Evolutionary conservation across 2,113 vertebrate species (phyloP).

Genomic region (Nymphicus hollandicus): DNA sequence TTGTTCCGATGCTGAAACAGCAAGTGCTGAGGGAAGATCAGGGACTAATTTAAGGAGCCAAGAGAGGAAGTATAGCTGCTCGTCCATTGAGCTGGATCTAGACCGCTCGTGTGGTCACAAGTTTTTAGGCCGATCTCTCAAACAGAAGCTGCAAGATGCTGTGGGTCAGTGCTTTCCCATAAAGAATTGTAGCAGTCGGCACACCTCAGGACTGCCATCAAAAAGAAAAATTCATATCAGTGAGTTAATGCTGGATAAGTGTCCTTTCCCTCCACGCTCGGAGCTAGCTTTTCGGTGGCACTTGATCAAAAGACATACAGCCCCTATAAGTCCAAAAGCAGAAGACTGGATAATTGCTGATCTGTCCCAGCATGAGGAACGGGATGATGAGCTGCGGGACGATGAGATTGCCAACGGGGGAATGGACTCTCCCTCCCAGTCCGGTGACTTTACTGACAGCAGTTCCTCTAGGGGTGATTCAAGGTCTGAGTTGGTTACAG

Average conservation of each 20-base stretch:
- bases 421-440: slow-evolving; percentile 57
- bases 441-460: slow-evolving; percentile 46
- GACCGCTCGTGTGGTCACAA: slow-evolving; percentile 84
- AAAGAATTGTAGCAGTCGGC: slow-evolving; percentile 82
- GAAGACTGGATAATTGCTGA: slow-evolving; percentile 75
- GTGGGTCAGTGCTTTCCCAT: slow-evolving; percentile 94
- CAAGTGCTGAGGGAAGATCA: slow-evolving; percentile 57
- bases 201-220: slow-evolving; percentile 82
- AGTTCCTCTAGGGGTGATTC: slow-evolving; percentile 24
- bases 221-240: slow-evolving; percentile 95
- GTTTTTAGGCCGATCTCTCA: slow-evolving; percentile 85
- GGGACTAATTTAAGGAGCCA: slow-evolving; percentile 76
- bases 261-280: slow-evolving; percentile 90
- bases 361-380: slow-evolving; percentile 56
- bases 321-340: slow-evolving; percentile 64
- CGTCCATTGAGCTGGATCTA: slow-evolving; percentile 78
- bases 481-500: slow-evolving; percentile 28
- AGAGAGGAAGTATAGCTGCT: slow-evolving; percentile 89
- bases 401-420: slow-evolving; percentile 26
- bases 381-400: slow-evolving; percentile 54
- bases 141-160: slow-evolving; percentile 95
- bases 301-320: slow-evolving; percentile 87
- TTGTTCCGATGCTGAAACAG: slow-evolving; percentile 69
- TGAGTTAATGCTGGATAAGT: slow-evolving; percentile 94
- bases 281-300: slow-evolving; percentile 95